These are phyloP conservation scores for Mus spicilegus DNA, from an alignment of 2,113 vertebrate species.

Conservation along the genomic window DNA sequence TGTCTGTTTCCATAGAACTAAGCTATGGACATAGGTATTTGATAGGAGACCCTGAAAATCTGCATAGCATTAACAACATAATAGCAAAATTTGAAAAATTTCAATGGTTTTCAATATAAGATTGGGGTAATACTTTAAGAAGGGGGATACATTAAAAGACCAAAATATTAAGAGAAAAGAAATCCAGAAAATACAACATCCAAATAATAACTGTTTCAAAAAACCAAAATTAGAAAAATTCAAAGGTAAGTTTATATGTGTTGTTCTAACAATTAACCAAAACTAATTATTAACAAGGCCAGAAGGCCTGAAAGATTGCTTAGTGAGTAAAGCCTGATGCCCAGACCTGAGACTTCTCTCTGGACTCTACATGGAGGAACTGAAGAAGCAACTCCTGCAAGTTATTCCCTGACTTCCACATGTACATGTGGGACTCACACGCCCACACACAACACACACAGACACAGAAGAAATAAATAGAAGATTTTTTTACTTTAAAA, in stretches of 20 bases:
- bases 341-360: neutral
- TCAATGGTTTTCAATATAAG: neutral
- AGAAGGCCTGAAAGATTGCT: neutral
- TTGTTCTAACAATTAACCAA: neutral
- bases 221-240: neutral
- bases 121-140: conserved; percentile 27
- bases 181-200: neutral
- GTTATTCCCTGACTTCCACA: neutral
- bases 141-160: neutral
- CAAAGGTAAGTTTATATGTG: neutral
- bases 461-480: neutral
- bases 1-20: neutral
- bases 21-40: neutral
- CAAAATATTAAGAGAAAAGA: neutral
- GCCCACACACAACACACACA: neutral
- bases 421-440: neutral
- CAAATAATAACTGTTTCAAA: conserved; percentile 46
- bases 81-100: neutral
- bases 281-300: neutral
- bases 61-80: conserved; percentile 10
- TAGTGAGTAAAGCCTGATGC: neutral
- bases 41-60: neutral
- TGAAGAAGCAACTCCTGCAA: neutral
- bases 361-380: no score
- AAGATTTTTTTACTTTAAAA: neutral